Percentiles rank a stretch among this genome's conserved stretches.
Evolutionary conservation across 2,113 vertebrate species (phyloP).

Genomic region (Chloropsis hardwickii): DNA sequence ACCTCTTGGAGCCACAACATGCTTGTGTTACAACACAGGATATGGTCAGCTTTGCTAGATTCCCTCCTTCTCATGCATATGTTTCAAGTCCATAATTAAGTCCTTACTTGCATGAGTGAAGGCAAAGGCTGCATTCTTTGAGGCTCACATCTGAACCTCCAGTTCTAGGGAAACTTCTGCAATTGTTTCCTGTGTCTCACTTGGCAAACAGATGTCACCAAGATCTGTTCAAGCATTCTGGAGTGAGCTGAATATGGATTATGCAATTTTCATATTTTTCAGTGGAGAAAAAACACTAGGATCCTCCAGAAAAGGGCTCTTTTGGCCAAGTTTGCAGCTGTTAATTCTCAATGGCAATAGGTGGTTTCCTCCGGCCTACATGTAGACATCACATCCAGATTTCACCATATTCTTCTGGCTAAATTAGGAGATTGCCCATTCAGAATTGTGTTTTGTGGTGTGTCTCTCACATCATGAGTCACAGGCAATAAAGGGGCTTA

Average conservation of each 20-base stretch:
- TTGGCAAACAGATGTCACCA: background rate
- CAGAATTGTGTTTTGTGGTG: background rate
- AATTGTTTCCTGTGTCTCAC: background rate
- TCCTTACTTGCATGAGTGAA: background rate
- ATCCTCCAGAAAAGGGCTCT: background rate
- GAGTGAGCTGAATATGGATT: background rate
- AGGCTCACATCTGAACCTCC: background rate
- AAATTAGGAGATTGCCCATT: background rate
- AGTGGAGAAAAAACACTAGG: background rate
- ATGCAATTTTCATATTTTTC: background rate
- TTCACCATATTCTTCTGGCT: background rate
- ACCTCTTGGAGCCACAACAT: background rate
- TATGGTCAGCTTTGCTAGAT: background rate
- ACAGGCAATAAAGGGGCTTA: background rate
- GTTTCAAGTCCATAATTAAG: background rate
- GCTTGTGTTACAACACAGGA: background rate
- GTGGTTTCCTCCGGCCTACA: background rate
- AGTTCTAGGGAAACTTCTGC: background rate
- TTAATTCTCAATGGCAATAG: background rate
- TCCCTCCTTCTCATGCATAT: background rate
- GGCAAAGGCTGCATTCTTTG: background rate
- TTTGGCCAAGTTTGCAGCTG: background rate
- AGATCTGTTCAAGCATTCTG: background rate
- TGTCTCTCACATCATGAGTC: background rate
- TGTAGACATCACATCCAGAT: background rate